phyloP scores from a whole-genome alignment of 2,797 vertebrate genomes.

The Apodemus agrarius region DNA sequence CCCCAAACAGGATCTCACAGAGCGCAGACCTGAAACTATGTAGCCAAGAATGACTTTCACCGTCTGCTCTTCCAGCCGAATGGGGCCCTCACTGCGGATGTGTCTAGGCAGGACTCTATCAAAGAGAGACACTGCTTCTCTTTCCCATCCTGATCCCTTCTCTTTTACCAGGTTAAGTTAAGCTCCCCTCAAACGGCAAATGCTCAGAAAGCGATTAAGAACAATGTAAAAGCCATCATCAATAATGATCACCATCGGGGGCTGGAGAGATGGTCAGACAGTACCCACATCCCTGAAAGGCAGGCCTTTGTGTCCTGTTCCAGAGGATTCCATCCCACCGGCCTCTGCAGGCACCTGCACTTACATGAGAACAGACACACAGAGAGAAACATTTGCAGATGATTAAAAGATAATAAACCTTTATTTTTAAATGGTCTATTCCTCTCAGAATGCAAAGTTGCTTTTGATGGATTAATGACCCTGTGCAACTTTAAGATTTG shows the following conservation, averaged over 20 bases:
- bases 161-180: no score
- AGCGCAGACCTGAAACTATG: not conserved
- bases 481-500: not conserved
- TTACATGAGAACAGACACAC: not conserved
- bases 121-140: no score
- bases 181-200: not conserved
- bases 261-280: not conserved
- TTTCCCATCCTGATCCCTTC: not conserved
- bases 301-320: not conserved
- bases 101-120: not conserved
- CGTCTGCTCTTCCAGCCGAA: not conserved
- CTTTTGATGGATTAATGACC: not conserved
- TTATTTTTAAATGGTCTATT: not conserved
- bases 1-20: not conserved
- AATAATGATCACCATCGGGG: not conserved
- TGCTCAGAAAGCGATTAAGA: not conserved
- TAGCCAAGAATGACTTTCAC: not conserved
- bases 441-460: not conserved
- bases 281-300: not conserved
- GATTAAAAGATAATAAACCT: not conserved
- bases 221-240: not conserved
- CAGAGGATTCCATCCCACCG: not conserved
- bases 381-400: not conserved
- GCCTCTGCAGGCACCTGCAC: not conserved
- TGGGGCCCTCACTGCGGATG: not conserved